A percentile compares a stretch with the other conserved stretches of the same genome.
phyloP scores from a whole-genome alignment of 1,140 invertebrate species.

The Dendroctonus valens region DNA sequence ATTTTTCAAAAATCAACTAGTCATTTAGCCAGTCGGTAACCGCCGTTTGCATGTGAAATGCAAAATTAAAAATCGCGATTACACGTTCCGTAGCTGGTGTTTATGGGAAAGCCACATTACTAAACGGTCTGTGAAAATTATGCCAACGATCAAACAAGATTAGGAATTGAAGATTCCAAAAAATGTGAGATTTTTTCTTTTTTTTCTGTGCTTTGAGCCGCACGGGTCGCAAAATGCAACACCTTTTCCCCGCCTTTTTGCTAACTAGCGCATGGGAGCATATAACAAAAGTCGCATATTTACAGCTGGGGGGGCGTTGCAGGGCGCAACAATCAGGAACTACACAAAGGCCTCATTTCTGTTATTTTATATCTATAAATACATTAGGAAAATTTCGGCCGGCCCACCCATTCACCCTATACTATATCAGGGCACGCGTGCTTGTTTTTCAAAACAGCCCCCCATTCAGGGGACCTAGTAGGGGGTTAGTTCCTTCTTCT shows the following conservation, averaged over 20 bases:
- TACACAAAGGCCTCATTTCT: conserved; percentile 9
- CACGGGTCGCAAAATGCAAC: background rate
- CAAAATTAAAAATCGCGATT: conserved; percentile 20
- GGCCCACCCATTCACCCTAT: conserved; percentile 5
- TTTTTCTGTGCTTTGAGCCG: background rate
- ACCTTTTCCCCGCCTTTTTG: conserved; percentile 12
- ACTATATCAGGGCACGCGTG: conserved; percentile 11
- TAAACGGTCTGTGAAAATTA: too few species aligned
- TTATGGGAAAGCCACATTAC: conserved; percentile 6
- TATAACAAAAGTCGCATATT: conserved; percentile 1
- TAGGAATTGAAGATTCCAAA: too few species aligned
- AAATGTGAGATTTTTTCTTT: background rate
- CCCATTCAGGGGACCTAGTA: background rate
- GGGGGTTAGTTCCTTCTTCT: conserved; percentile 1
- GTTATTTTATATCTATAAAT: conserved; percentile 23
- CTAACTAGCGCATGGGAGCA: conserved; percentile 2
- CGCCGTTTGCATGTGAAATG: conserved; percentile 9
- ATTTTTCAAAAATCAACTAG: conserved; percentile 20
- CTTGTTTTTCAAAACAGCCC: conserved; percentile 17
- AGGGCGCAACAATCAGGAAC: background rate
- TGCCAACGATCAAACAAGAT: too few species aligned
- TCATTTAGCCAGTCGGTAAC: conserved; percentile 28
- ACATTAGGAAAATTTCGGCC: conserved; percentile 13
- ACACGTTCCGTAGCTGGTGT: conserved; percentile 9
- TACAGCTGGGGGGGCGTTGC: conserved; percentile 21